Percentiles rank a stretch among this genome's conserved stretches.
These are phyloP conservation scores for Phoenicopterus ruber DNA, from an alignment of 2,113 vertebrate species.

Conservation along the genomic window DNA sequence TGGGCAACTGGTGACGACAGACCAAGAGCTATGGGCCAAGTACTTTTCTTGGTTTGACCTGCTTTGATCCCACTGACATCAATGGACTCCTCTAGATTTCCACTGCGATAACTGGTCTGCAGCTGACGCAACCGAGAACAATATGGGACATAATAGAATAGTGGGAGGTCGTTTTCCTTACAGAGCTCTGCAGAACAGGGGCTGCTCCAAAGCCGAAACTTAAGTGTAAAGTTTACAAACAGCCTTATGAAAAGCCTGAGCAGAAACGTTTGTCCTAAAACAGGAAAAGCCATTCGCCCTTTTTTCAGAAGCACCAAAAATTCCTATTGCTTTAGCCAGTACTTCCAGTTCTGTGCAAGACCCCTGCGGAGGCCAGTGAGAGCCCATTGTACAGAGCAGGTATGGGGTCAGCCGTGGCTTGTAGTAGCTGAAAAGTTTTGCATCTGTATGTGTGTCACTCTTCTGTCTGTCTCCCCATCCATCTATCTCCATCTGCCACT, in stretches of 20 bases:
- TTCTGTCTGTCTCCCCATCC: background rate
- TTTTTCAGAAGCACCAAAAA: background rate
- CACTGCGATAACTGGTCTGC: background rate
- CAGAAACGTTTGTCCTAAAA: background rate
- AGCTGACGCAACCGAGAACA: background rate
- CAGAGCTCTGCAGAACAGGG: background rate
- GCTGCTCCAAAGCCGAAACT: background rate
- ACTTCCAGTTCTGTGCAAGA: background rate
- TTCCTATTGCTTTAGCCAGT: background rate
- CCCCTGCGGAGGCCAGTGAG: background rate
- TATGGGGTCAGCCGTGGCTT: background rate
- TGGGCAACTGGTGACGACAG: background rate
- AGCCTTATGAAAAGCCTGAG: background rate
- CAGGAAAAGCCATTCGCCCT: background rate
- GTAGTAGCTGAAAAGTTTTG: background rate
- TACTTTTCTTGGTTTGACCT: constrained; percentile 12
- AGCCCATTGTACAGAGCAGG: background rate
- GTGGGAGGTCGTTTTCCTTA: background rate
- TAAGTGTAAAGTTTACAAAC: background rate
- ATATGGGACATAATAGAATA: background rate
- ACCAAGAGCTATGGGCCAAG: background rate
- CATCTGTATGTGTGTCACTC: constrained; percentile 33
- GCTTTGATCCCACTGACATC: constrained; percentile 26
- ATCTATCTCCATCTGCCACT: background rate
- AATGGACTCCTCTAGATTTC: background rate